phyloP scores from a whole-genome alignment of 2,797 vertebrate genomes.

The Platyrinchus mystaceus region DNA sequence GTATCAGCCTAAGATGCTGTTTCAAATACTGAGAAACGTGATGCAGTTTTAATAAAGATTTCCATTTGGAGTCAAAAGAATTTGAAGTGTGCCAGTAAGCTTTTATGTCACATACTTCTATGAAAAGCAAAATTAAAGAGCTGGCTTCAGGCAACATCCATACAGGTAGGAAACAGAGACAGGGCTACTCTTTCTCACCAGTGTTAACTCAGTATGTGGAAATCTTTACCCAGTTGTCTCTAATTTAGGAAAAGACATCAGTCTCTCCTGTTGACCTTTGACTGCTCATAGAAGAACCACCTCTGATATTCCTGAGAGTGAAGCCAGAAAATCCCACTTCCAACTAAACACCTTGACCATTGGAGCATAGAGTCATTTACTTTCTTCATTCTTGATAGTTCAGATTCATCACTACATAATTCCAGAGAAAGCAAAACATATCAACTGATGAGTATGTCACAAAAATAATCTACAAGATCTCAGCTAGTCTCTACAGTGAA shows the following conservation, averaged over 20 bases:
- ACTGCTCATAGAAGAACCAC: background rate
- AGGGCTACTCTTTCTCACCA: background rate
- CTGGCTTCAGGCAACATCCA: background rate
- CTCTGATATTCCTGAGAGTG: background rate
- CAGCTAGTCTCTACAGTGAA: background rate
- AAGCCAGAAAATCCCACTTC: background rate
- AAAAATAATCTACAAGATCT: background rate
- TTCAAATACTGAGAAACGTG: background rate
- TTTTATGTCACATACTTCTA: background rate
- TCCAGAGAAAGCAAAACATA: background rate
- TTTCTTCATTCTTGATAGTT: background rate
- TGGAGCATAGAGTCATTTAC: background rate
- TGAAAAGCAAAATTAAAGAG: background rate
- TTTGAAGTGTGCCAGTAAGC: background rate
- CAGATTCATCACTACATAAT: background rate
- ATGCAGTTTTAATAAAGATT: background rate
- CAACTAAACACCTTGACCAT: background rate
- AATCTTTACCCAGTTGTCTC: background rate
- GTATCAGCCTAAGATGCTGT: background rate
- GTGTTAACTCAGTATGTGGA: background rate
- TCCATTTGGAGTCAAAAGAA: background rate
- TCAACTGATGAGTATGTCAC: background rate
- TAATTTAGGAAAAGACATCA: background rate
- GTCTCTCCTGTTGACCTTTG: background rate
- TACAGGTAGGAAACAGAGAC: background rate